Evolutionary conservation across 2,888 invertebrate genomes (phyloP).

Genomic region (Gymnosoma rotundatum): DNA sequence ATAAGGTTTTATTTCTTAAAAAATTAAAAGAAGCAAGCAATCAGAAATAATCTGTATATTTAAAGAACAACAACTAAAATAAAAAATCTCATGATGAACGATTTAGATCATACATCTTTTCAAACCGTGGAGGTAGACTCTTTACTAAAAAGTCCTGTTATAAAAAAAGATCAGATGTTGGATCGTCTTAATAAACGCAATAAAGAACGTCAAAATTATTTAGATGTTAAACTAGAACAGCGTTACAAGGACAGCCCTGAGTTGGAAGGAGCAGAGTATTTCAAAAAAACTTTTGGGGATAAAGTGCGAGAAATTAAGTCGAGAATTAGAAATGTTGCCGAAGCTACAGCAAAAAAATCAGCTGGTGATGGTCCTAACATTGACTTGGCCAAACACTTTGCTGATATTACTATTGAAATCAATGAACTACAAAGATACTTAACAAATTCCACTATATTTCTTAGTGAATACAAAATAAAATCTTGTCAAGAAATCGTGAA

Average conservation of each 20-base stretch:
- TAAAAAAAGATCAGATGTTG: conserved; percentile 78
- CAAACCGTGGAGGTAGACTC: conserved; percentile 35
- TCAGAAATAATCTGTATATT: conserved; percentile 74
- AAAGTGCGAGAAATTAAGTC: conserved; percentile 87
- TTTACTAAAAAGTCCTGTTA: conserved; percentile 36
- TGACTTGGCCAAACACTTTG: conserved; percentile 85
- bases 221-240: conserved; percentile 80
- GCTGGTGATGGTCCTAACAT: conserved; percentile 57
- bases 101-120: conserved; percentile 25
- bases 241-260: conserved; percentile 78
- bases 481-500: conserved; percentile 89
- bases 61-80: conserved; percentile 71
- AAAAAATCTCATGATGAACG: conserved; percentile 64
- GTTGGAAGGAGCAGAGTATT: conserved; percentile 85
- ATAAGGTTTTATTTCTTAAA: conserved; percentile 77
- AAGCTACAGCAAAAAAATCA: conserved; percentile 76
- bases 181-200: conserved; percentile 81
- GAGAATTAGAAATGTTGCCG: conserved; percentile 83
- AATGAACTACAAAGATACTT: conserved; percentile 90
- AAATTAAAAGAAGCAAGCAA: conserved; percentile 77
- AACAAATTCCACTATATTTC: conserved; percentile 90
- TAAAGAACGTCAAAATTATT: conserved; percentile 80
- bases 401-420: conserved; percentile 88
- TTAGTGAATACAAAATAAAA: conserved; percentile 91
- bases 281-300: conserved; percentile 87